Base-by-base conservation (phyloP, 2,797 vertebrate genomes). In the Pangasius djambal region DNA sequence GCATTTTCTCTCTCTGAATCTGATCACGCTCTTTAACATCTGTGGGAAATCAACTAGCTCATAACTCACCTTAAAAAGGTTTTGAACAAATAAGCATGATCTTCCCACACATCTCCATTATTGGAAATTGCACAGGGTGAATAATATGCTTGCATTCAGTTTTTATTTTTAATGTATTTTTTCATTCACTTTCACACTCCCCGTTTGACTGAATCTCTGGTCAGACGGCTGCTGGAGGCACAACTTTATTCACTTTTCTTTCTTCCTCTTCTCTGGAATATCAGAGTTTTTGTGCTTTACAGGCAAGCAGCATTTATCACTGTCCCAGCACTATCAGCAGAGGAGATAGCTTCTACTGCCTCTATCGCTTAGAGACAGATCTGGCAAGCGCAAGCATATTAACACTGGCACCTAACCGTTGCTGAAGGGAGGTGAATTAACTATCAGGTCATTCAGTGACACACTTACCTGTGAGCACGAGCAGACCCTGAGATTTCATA, bases 401-500 rank as follows among this genome's bases (percentile, higher is more conserved):
- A 86, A 88, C 83, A 78, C 87, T 89, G 87, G 89, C 91, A 91
- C 83, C 89, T 81, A 90, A 91, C 88, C 63, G 25, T 87, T 88
- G 69, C 86, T 90, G 90, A 85, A 83, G 85, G 90, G 86, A 91
- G 90, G 86, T 86, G 83, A 88, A 86, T 89, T 77, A 91, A 88
- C 86, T 86, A 91, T 87, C 83, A 86, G 89, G 90, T 92, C 89
- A 90, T 83, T 87, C 91, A 75, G 82, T 91, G 83, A 91, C 90
- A 92, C 88, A 90, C 88, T 89, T 89, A 87, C 85, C 67, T 69
- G 85, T 78, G 69, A 25, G n/a, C 48, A 87, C 22, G 0, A n/a
- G 40, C 75, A 72, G 59, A 67, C 74, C 86, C 74, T 13, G 40
- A 63, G 50, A 59, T 87, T 65, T 81, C 37, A 86, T 77, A 79